A percentile compares a stretch with the other conserved stretches of the same genome.
Evolutionary conservation across 2,113 vertebrate genomes (phyloP).

Genomic region (Furnarius figulus): DNA sequence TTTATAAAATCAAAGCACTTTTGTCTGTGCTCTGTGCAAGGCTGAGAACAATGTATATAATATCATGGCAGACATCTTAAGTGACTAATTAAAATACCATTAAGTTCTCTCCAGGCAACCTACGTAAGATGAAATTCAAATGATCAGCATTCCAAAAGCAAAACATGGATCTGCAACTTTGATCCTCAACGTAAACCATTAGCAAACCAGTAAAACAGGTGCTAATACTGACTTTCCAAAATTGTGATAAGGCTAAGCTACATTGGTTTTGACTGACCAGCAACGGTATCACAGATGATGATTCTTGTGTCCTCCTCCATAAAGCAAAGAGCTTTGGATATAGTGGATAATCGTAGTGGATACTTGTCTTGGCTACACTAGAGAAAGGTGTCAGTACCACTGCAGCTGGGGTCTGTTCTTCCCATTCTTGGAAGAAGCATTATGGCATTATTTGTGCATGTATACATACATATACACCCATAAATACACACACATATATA

Average conservation of each 20-base stretch:
- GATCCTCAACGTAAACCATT: neutral
- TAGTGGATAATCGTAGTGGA: fast-evolving
- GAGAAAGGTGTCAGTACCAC: neutral
- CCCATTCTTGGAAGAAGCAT: neutral
- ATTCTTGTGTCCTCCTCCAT: neutral
- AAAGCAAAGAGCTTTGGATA: fast-evolving
- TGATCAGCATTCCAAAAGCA: neutral
- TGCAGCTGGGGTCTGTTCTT: fast-evolving
- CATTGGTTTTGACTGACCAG: neutral
- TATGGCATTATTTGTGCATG: neutral
- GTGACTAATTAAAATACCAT: neutral
- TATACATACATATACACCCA: neutral
- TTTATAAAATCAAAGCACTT: neutral
- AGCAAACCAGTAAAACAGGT: neutral
- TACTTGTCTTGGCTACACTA: neutral
- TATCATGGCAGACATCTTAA: neutral
- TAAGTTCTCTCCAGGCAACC: neutral
- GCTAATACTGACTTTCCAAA: neutral
- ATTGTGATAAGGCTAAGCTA: neutral
- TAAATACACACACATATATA: neutral
- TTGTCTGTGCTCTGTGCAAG: neutral
- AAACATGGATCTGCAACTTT: neutral
- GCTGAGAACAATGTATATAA: neutral
- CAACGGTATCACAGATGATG: neutral
- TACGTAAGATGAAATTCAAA: neutral